These are phyloP conservation scores for Epirrhoe alternata DNA, from an alignment of 2,888 invertebrate species.

Conservation along the genomic window DNA sequence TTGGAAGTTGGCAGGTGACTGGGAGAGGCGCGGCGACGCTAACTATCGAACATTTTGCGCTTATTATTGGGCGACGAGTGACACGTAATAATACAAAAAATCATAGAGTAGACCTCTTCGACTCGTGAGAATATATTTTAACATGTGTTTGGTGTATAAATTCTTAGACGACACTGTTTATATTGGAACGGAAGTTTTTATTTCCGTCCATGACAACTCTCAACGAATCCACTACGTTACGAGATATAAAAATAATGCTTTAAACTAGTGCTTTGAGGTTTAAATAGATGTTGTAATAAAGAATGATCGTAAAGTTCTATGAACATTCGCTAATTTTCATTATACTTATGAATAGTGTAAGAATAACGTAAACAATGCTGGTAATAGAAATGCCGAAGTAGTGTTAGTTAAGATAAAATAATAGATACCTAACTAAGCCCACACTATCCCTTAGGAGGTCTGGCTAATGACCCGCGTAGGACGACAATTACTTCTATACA, in stretches of 20 bases:
- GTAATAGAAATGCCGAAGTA: background rate
- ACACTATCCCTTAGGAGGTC: background rate
- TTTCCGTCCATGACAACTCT: slow-evolving; percentile 46
- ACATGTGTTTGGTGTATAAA: slow-evolving; percentile 54
- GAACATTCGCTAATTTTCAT: background rate
- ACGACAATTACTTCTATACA: slow-evolving; percentile 20
- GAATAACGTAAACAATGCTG: background rate
- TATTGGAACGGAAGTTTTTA: slow-evolving; percentile 50
- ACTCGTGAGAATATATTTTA: slow-evolving; percentile 40
- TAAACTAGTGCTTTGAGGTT: slow-evolving; percentile 41
- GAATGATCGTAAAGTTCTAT: slow-evolving; percentile 14
- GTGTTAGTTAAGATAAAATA: background rate
- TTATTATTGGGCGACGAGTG: slow-evolving; percentile 27
- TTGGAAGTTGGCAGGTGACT: slow-evolving; percentile 20
- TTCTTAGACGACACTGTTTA: slow-evolving; percentile 54
- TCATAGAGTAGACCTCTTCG: slow-evolving; percentile 24
- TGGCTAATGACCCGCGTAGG: slow-evolving; percentile 23
- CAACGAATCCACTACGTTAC: slow-evolving; percentile 42
- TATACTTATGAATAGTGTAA: background rate
- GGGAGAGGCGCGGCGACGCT: background rate
- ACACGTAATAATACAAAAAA: slow-evolving; percentile 26
- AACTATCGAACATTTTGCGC: slow-evolving; percentile 2
- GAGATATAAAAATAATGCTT: slow-evolving; percentile 48
- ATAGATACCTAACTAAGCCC: no score
- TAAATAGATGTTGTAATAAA: slow-evolving; percentile 33